Evolutionary conservation across 2,888 invertebrate genomes (phyloP).

Genomic region (Ellobium chinense): DNA sequence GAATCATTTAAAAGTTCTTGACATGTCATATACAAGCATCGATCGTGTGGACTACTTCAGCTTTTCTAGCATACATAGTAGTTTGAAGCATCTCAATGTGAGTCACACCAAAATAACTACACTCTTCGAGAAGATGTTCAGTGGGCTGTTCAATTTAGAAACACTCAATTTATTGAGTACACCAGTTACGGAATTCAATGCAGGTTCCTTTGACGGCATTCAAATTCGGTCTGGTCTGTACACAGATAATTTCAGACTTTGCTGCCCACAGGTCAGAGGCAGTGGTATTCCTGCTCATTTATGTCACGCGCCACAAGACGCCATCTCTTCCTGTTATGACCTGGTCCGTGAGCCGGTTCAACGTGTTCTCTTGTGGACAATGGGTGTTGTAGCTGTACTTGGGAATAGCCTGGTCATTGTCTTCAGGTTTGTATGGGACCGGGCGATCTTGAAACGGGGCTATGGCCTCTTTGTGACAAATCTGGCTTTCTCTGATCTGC

Average conservation of each 20-base stretch:
- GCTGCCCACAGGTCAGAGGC: not conserved
- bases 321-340: not conserved
- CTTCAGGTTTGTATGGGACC: not conserved
- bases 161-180: constrained; percentile 11
- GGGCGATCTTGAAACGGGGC: not conserved
- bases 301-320: not conserved
- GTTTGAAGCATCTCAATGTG: not conserved
- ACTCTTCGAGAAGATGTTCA: not conserved
- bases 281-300: not conserved
- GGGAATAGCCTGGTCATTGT: not conserved
- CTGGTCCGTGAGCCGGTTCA: not conserved
- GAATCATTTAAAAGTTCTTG: not conserved
- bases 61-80: not conserved
- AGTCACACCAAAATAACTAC: constrained; percentile 2
- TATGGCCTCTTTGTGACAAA: not conserved
- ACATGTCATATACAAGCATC: constrained; percentile 19
- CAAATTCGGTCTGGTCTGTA: not conserved
- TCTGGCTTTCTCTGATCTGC: not conserved
- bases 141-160: not conserved
- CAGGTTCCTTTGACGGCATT: not conserved
- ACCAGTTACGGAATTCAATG: not conserved
- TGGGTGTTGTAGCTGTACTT: not conserved
- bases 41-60: not conserved
- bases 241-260: not conserved
- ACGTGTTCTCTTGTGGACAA: not conserved